phyloP scores from a whole-genome alignment of 2,888 invertebrate species.

The Trissoscelio sp. region DNA sequence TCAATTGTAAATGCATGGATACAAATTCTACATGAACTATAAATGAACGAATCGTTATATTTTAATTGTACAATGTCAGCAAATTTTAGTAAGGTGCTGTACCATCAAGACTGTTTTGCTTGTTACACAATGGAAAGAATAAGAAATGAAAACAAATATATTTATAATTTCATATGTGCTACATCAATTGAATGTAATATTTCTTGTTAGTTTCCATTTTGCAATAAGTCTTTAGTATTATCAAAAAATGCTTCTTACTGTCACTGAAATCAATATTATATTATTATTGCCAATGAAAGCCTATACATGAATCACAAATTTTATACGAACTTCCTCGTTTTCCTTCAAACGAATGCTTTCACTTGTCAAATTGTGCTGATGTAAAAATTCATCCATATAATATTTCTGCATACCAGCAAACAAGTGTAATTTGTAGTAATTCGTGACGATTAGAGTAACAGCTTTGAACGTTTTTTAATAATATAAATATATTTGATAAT shows the following conservation, averaged over 20 bases:
- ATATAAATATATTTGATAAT: constrained; percentile 55
- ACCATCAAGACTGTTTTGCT: constrained; percentile 56
- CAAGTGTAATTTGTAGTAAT: constrained; percentile 29
- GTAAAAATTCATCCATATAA: background rate
- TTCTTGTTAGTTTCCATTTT: constrained; percentile 60
- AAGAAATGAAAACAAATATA: constrained; percentile 44
- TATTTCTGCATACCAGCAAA: constrained; percentile 3
- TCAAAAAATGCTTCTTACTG: constrained; percentile 44
- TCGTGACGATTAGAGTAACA: constrained; percentile 18
- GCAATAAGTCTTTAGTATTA: constrained; percentile 57
- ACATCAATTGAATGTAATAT: constrained; percentile 4
- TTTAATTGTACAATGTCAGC: constrained; percentile 30
- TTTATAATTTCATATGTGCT: constrained; percentile 15
- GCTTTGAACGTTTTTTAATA: constrained; percentile 39
- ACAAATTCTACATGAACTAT: constrained; percentile 30
- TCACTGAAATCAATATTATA: constrained; percentile 35
- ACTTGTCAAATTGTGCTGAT: constrained; percentile 5
- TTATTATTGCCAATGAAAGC: constrained; percentile 61
- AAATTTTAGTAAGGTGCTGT: constrained; percentile 45
- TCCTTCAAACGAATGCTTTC: constrained; percentile 6
- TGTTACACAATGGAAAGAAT: constrained; percentile 59
- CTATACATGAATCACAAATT: constrained; percentile 46
- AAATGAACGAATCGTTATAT: constrained; percentile 26
- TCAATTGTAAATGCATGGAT: background rate
- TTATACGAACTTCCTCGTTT: constrained; percentile 46